These are phyloP conservation scores for Stenodera caucasica DNA, from an alignment of 2,888 invertebrate genomes.

Conservation along the genomic window DNA sequence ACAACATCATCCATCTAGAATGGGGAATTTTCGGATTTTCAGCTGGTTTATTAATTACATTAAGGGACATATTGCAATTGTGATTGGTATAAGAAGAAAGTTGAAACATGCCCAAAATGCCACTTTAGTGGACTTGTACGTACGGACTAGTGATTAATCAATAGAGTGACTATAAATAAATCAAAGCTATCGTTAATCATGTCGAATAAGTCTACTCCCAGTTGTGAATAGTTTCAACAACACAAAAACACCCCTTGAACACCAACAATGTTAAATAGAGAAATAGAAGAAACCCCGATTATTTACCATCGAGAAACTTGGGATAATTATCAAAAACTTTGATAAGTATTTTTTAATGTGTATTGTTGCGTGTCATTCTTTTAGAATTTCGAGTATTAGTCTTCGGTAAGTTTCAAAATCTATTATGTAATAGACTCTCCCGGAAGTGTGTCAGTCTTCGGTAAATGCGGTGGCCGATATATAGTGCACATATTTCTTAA, in stretches of 20 bases:
- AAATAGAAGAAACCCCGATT: background rate
- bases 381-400: too few species aligned
- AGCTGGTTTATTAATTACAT: background rate
- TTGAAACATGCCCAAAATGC: slow-evolving; percentile 31
- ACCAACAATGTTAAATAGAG: slow-evolving; percentile 25
- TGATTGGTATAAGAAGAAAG: slow-evolving; percentile 26
- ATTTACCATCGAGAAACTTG: background rate
- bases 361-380: too few species aligned
- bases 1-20: too few species aligned
- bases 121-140: slow-evolving; percentile 43
- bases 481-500: too few species aligned
- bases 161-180: slow-evolving; percentile 45
- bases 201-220: slow-evolving; percentile 30
- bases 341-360: background rate
- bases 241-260: slow-evolving; percentile 27
- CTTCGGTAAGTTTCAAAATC: too few species aligned
- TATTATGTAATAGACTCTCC: too few species aligned
- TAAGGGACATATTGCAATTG: background rate
- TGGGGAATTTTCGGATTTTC: too few species aligned
- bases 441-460: too few species aligned
- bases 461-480: too few species aligned
- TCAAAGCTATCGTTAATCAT: slow-evolving; percentile 52
- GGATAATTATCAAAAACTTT: background rate
- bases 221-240: slow-evolving; percentile 25
- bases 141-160: slow-evolving; percentile 42